Conservation (phyloP, 2,113 vertebrate genomes). For the Triplophysa rosa region DNA sequence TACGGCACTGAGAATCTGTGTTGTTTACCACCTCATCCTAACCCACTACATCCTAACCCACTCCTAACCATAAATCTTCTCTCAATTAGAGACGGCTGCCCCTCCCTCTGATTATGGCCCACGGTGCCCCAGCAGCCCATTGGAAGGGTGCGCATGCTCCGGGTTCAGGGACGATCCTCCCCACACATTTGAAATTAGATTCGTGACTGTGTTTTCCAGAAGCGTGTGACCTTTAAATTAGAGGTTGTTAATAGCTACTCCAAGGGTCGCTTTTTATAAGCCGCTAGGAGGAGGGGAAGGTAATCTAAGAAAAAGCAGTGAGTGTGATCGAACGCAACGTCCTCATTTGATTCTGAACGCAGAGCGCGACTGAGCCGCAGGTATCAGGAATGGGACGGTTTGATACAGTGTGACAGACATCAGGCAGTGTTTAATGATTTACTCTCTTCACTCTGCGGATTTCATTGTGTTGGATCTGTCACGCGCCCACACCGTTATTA, state of each 20-base stretch:
- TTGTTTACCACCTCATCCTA: background rate
- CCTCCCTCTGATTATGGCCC: background rate
- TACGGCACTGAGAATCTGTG: background rate
- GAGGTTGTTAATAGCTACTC: constrained; percentile 55
- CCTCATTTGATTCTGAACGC: constrained; percentile 22
- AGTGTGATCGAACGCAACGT: background rate
- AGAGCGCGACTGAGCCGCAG: background rate
- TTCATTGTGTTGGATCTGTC: constrained; percentile 25
- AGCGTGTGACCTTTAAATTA: constrained; percentile 67
- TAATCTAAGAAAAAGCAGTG: background rate
- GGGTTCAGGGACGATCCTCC: background rate
- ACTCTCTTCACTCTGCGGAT: constrained; percentile 9
- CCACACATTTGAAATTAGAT: constrained; percentile 46
- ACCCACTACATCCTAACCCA: too few species aligned
- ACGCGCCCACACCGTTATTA: constrained; percentile 20
- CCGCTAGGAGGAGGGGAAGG: background rate
- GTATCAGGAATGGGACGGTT: constrained; percentile 23
- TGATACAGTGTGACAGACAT: constrained; percentile 41
- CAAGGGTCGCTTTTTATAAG: background rate
- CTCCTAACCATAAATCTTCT: background rate
- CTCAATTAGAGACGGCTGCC: background rate
- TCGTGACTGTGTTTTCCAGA: constrained; percentile 63
- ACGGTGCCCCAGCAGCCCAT: background rate
- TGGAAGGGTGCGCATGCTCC: background rate
- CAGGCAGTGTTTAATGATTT: constrained; percentile 40